phyloP scores from a whole-genome alignment of 2,113 vertebrate species.

The Chionis minor region DNA sequence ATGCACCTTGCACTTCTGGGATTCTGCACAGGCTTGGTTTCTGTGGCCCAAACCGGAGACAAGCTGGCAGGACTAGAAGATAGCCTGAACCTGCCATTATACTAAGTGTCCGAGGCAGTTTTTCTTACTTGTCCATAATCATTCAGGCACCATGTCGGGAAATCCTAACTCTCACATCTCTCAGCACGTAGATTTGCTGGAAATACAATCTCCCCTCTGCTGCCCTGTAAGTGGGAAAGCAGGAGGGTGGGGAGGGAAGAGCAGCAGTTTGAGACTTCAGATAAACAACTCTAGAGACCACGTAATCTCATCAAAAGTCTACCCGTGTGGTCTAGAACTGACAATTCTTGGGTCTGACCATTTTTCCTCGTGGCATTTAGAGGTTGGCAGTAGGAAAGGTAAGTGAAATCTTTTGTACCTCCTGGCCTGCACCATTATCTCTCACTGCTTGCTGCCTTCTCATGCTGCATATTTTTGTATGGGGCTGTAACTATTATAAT shows the following conservation, averaged over 20 bases:
- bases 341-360: slow-evolving; percentile 43
- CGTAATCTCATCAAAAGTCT: slow-evolving; percentile 7
- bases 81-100: slow-evolving; percentile 11
- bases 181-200: slow-evolving; percentile 63
- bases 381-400: slow-evolving; percentile 65
- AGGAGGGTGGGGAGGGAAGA: slow-evolving; percentile 53
- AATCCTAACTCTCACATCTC: slow-evolving; percentile 69
- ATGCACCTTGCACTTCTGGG: slow-evolving; percentile 47
- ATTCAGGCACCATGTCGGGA: slow-evolving; percentile 61
- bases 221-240: slow-evolving; percentile 45
- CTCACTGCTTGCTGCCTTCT: slow-evolving; percentile 67
- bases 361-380: slow-evolving; percentile 34
- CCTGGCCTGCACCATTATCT: slow-evolving; percentile 58
- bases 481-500: slow-evolving; percentile 55
- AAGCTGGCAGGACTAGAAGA: slow-evolving; percentile 40
- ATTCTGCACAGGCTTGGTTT: slow-evolving; percentile 21
- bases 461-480: slow-evolving; percentile 63
- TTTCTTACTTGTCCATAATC: slow-evolving; percentile 24
- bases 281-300: slow-evolving; percentile 18
- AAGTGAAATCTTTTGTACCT: slow-evolving; percentile 56
- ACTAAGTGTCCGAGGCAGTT: slow-evolving; percentile 1
- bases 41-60: not conserved
- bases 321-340: slow-evolving; percentile 28
- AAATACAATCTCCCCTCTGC: slow-evolving; percentile 29
- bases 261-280: slow-evolving; percentile 57